Evolutionary conservation across 2,797 vertebrate genomes (phyloP).

Genomic region (Crax fasciolata): DNA sequence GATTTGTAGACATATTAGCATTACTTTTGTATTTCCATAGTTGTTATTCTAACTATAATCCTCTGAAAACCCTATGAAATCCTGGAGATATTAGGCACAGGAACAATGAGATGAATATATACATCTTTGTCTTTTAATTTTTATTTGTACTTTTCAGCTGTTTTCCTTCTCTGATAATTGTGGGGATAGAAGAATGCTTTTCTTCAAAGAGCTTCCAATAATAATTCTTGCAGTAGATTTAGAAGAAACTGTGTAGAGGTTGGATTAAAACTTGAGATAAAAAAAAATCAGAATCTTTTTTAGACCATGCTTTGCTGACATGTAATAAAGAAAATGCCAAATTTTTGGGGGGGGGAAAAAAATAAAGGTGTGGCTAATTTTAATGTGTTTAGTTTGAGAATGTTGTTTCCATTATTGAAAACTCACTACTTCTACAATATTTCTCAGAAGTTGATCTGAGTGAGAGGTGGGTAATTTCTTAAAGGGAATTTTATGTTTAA

Average conservation of each 20-base stretch:
- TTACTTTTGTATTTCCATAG: not conserved
- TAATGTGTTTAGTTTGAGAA: not conserved
- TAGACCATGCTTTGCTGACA: not conserved
- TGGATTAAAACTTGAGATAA: not conserved
- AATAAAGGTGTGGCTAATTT: not conserved
- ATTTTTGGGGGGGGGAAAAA: too few species aligned
- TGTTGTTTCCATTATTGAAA: not conserved
- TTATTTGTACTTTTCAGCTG: not conserved
- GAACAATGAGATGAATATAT: not conserved
- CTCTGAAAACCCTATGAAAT: not conserved
- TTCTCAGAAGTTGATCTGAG: not conserved
- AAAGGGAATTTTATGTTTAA: not conserved
- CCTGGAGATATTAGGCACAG: not conserved
- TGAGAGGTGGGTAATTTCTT: not conserved
- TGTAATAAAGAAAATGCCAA: not conserved
- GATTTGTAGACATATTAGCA: not conserved
- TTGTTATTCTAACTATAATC: not conserved
- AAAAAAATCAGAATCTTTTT: not conserved
- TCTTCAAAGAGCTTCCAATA: not conserved
- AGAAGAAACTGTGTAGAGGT: not conserved
- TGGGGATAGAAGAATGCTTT: not conserved
- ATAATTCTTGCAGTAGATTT: not conserved
- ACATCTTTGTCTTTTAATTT: not conserved
- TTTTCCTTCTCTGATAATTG: not conserved
- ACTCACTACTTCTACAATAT: not conserved